A percentile compares a stretch with the other conserved stretches of the same genome.
Conservation (phyloP, 2,888 invertebrate species). For the Acanthosepion esculentum region DNA sequence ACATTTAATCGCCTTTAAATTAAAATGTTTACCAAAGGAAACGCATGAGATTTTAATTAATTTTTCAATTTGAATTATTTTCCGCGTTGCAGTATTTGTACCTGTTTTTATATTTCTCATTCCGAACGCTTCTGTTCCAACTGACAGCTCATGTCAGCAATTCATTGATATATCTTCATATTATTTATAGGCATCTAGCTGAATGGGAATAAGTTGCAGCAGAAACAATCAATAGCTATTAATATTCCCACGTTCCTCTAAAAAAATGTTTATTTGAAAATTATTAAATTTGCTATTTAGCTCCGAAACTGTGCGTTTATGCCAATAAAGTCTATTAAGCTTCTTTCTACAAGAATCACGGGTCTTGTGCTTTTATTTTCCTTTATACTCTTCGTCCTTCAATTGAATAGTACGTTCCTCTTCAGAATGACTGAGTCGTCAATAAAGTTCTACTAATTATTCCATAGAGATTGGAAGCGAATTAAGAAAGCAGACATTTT, state of each 20-base stretch:
- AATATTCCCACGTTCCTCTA: background rate
- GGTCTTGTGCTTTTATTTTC: background rate
- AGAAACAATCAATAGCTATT: background rate
- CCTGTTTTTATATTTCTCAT: background rate
- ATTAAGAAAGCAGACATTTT: background rate
- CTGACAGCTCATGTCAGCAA: conserved; percentile 10
- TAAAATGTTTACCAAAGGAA: background rate
- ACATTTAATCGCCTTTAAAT: too few species aligned
- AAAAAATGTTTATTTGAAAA: conserved; percentile 33
- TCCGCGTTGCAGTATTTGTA: background rate
- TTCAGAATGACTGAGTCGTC: background rate
- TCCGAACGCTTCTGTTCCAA: background rate
- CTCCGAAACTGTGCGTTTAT: background rate
- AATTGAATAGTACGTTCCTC: background rate
- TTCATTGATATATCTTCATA: background rate
- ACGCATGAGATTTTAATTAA: background rate
- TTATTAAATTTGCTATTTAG: background rate
- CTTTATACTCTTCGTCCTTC: background rate
- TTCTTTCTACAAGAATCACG: background rate
- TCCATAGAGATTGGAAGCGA: background rate
- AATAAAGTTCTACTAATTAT: conserved; percentile 4
- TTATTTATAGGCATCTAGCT: background rate
- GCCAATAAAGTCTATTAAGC: background rate
- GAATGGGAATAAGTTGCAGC: background rate
- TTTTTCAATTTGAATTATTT: too few species aligned